Evolutionary conservation across 1,140 invertebrate species (phyloP).

Genomic region (Drosophila lacteicornis): DNA sequence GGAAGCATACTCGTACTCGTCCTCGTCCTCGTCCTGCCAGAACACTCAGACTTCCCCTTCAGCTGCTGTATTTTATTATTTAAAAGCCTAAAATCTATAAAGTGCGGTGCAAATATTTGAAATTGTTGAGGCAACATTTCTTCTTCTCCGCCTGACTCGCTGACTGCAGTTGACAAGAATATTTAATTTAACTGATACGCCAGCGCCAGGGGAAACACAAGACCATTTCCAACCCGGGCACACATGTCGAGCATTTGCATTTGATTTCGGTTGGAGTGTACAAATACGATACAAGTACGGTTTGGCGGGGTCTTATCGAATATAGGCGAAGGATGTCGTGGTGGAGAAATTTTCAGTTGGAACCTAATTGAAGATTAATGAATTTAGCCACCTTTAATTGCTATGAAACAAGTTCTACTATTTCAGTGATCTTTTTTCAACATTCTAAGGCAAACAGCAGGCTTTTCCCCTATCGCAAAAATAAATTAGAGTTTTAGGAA

Average conservation of each 20-base stretch:
- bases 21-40: slow-evolving; percentile 19
- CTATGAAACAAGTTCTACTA: no score
- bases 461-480: no score
- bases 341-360: no score
- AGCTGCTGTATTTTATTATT: slow-evolving; percentile 73
- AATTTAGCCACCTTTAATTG: no score
- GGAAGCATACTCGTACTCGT: slow-evolving; percentile 32
- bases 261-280: slow-evolving; percentile 38
- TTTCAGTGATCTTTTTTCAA: no score
- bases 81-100: slow-evolving; percentile 83
- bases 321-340: no score
- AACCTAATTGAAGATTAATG: no score
- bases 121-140: slow-evolving; percentile 75
- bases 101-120: slow-evolving; percentile 82
- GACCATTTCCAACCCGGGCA: slow-evolving; percentile 36
- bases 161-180: slow-evolving; percentile 81
- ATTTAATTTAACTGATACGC: slow-evolving; percentile 72
- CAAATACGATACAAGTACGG: slow-evolving; percentile 6
- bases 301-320: not conserved
- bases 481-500: no score
- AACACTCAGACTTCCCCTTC: slow-evolving; percentile 26
- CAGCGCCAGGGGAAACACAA: slow-evolving; percentile 30
- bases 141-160: slow-evolving; percentile 58
- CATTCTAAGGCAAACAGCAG: no score
- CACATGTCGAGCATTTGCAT: slow-evolving; percentile 49